Evolutionary conservation across 64 coral and sea anemone genomes (phyloP).

Genomic region (Montipora sp.): DNA sequence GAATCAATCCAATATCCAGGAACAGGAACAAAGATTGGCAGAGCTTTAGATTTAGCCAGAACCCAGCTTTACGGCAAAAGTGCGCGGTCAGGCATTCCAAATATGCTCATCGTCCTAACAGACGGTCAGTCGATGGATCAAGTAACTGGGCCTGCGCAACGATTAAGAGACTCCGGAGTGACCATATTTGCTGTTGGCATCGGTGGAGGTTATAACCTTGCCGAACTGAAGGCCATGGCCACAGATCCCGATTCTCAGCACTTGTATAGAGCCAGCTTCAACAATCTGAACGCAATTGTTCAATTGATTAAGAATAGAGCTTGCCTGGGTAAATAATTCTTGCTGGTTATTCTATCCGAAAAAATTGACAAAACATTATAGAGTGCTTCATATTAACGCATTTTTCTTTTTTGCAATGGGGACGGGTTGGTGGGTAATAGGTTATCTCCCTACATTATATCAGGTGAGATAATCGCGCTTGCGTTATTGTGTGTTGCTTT

Average conservation of each 20-base stretch:
- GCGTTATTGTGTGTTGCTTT: no score
- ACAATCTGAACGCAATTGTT: conserved; percentile 34
- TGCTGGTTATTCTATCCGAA: no score
- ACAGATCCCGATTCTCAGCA: conserved; percentile 50
- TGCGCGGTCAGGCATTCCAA: background rate
- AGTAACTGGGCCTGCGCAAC: background rate
- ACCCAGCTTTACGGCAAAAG: background rate
- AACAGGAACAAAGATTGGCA: background rate
- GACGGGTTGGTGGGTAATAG: no score
- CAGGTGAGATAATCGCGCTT: no score
- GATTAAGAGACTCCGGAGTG: background rate
- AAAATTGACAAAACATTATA: no score
- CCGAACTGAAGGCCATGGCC: conserved; percentile 58
- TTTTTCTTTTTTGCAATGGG: no score
- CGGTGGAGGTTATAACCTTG: background rate
- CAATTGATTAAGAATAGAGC: conserved; percentile 48
- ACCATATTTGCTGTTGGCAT: conserved; percentile 25
- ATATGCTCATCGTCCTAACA: conserved; percentile 31
- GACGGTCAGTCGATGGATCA: conserved; percentile 38
- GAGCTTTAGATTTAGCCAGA: background rate
- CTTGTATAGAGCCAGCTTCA: conserved; percentile 59
- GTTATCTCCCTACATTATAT: no score
- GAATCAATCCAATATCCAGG: background rate
- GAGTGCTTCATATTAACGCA: no score
- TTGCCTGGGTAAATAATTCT: conserved; percentile 17